A percentile compares a stretch with the other conserved stretches of the same genome.
These are phyloP conservation scores for Ichneumoninae sp. DNA, from an alignment of 2,888 invertebrate genomes.

Conservation along the genomic window DNA sequence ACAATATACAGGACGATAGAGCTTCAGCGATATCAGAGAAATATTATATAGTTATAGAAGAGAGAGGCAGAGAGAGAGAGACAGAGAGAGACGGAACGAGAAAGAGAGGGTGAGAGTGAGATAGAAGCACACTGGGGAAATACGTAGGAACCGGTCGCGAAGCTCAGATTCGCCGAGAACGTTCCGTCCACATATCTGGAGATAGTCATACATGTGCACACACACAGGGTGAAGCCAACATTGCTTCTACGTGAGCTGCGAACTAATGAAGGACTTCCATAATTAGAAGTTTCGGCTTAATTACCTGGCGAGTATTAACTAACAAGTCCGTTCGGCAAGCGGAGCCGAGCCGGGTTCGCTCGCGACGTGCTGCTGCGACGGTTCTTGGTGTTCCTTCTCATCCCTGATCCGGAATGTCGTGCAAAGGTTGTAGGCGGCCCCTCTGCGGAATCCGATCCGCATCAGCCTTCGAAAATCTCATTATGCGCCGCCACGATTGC, in stretches of 20 bases:
- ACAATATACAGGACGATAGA: conserved; percentile 18
- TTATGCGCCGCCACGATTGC: conserved; percentile 62
- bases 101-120: not conserved
- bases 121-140: conserved; percentile 19
- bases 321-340: conserved; percentile 73
- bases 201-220: conserved; percentile 4
- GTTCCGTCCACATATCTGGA: conserved; percentile 36
- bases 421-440: conserved; percentile 41
- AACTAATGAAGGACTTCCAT: conserved; percentile 78
- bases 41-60: conserved; percentile 11
- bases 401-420: conserved; percentile 46
- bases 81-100: not conserved
- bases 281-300: conserved; percentile 79
- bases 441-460: conserved; percentile 70
- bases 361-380: conserved; percentile 57
- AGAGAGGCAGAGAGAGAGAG: not conserved
- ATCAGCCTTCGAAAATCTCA: conserved; percentile 66
- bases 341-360: conserved; percentile 30
- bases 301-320: conserved; percentile 75
- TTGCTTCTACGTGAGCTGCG: conserved; percentile 70
- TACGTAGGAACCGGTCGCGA: conserved; percentile 7
- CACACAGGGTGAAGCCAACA: conserved; percentile 43
- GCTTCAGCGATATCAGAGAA: conserved; percentile 17
- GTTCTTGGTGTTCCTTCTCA: conserved; percentile 52
- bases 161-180: conserved; percentile 38